Evolutionary conservation across 2,888 invertebrate species (phyloP).

Genomic region (Lasioglossum oenotherae): DNA sequence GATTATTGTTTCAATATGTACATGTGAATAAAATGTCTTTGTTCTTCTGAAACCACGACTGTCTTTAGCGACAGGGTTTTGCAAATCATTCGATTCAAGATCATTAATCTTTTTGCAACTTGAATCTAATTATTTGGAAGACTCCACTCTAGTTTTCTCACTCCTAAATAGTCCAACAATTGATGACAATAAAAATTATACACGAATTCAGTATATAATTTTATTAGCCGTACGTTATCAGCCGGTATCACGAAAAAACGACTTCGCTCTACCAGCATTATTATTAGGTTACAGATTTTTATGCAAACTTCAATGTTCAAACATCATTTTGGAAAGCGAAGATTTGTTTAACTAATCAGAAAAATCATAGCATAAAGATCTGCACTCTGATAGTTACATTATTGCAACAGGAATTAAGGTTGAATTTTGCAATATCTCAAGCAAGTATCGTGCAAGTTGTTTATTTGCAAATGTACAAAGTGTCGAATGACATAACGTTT

Average conservation of each 20-base stretch:
- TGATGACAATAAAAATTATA: background rate
- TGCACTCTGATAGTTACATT: background rate
- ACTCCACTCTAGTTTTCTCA: background rate
- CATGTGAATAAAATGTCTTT: conserved; percentile 37
- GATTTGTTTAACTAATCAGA: no score
- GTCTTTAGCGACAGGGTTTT: background rate
- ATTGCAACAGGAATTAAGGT: background rate
- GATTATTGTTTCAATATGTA: conserved; percentile 18
- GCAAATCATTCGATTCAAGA: background rate
- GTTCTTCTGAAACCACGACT: background rate
- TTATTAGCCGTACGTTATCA: background rate
- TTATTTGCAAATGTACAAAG: conserved; percentile 45
- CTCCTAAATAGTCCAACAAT: background rate
- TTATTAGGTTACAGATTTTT: background rate
- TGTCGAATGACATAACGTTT: background rate
- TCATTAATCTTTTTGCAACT: background rate
- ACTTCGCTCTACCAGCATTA: background rate
- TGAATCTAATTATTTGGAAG: background rate
- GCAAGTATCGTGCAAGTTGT: conserved; percentile 23
- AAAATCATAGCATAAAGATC: background rate
- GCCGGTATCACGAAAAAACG: no score
- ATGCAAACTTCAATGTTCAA: background rate
- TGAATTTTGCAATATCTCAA: background rate
- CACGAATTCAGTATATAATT: background rate
- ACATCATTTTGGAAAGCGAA: no score